These are phyloP conservation scores for Wiebesia pumilae DNA, from an alignment of 1,140 invertebrate species.

Conservation along the genomic window DNA sequence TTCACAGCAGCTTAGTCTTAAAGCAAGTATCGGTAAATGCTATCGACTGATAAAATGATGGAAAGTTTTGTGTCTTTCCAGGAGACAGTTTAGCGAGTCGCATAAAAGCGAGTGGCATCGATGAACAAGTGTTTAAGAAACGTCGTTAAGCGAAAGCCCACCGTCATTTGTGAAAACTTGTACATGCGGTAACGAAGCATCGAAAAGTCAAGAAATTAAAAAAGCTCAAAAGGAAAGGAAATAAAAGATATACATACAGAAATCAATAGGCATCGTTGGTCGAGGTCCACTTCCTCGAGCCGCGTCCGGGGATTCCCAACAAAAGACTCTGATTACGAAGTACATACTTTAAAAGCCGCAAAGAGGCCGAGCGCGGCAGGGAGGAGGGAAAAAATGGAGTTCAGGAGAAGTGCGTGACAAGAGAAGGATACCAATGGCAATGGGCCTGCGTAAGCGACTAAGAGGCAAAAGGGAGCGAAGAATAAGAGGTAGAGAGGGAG, in stretches of 20 bases:
- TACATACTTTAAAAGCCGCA: conserved; percentile 35
- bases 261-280: conserved; percentile 36
- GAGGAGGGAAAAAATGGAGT: not conserved
- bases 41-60: no score
- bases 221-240: conserved; percentile 37
- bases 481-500: not conserved
- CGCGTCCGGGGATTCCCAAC: conserved; percentile 36
- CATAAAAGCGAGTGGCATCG: no score
- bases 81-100: no score
- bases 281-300: conserved; percentile 5
- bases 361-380: not conserved
- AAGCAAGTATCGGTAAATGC: no score
- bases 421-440: conserved; percentile 11
- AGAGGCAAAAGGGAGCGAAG: not conserved
- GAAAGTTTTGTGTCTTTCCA: not conserved
- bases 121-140: not conserved
- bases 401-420: conserved; percentile 8
- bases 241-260: not conserved
- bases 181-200: not conserved
- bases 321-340: conserved; percentile 41
- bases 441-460: not conserved
- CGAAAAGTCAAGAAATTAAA: not conserved
- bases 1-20: no score
- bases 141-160: not conserved
- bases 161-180: not conserved